A percentile compares a stretch with the other conserved stretches of the same genome.
phyloP scores from a whole-genome alignment of 2,113 vertebrate genomes.

The Eurypyga helias region DNA sequence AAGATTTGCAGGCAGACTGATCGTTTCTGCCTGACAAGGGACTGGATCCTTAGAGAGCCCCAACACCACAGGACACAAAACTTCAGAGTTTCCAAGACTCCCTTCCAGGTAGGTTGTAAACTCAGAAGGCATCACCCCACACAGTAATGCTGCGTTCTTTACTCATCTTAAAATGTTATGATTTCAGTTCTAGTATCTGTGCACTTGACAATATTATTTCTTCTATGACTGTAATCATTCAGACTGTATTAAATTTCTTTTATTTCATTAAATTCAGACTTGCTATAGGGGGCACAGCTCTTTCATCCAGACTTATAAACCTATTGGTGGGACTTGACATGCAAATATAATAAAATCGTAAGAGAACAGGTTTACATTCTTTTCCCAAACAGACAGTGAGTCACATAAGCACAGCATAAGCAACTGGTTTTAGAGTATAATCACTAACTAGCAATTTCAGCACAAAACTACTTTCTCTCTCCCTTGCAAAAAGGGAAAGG shows the following conservation, averaged over 20 bases:
- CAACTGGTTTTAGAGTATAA: neutral
- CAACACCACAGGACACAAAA: fast-evolving
- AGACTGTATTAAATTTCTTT: neutral
- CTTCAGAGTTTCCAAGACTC: neutral
- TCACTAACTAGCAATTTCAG: neutral
- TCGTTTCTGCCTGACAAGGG: neutral
- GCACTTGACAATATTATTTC: neutral
- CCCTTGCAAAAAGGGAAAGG: neutral
- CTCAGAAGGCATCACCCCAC: neutral
- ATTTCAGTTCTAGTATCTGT: neutral
- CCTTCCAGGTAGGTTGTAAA: neutral
- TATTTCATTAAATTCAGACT: neutral
- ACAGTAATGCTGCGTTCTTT: neutral
- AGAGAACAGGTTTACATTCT: neutral
- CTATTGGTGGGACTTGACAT: neutral
- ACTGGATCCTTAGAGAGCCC: neutral
- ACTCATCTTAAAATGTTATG: neutral
- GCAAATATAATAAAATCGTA: neutral
- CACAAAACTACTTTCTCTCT: neutral
- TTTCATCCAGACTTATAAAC: neutral
- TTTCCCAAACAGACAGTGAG: neutral
- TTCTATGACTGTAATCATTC: neutral
- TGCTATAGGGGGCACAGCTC: neutral
- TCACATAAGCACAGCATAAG: neutral
- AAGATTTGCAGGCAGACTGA: neutral